These are phyloP conservation scores for Helicorthomorpha holstii DNA, from an alignment of 1,140 invertebrate genomes.

Conservation along the genomic window DNA sequence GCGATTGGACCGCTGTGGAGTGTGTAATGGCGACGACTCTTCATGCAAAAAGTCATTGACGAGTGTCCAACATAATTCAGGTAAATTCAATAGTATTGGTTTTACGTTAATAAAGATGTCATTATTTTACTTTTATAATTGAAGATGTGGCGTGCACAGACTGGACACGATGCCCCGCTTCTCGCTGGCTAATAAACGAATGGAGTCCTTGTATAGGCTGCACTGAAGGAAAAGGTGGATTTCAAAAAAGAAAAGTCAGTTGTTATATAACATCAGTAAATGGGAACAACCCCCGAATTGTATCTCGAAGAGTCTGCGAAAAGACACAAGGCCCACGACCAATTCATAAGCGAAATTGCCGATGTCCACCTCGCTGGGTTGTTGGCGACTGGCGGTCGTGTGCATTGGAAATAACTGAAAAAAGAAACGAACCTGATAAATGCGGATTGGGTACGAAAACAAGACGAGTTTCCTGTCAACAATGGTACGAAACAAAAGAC, in stretches of 20 bases:
- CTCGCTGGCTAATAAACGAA: not conserved
- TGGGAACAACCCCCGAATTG: not conserved
- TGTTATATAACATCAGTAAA: not conserved
- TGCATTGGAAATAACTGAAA: not conserved
- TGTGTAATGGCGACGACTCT: constrained; percentile 47
- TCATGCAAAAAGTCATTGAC: constrained; percentile 29
- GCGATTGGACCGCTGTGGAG: constrained; percentile 38
- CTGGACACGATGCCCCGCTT: not conserved
- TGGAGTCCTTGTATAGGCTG: not conserved
- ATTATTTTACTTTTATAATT: not conserved
- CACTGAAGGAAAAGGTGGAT: not conserved
- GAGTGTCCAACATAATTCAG: not conserved
- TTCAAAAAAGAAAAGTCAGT: not conserved
- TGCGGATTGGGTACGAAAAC: not conserved
- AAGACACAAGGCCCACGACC: not conserved
- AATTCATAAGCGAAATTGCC: not conserved
- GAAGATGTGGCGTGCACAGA: not conserved
- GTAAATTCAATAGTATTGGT: not conserved
- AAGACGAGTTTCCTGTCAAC: not conserved
- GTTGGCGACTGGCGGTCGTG: not conserved
- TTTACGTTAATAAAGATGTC: not conserved
- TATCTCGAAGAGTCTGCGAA: not conserved
- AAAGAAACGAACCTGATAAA: not conserved
- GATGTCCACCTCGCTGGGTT: not conserved
- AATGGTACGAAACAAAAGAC: too few species aligned